phyloP scores from a whole-genome alignment of 2,888 invertebrate species.

The Eumacrocentrus americanus region DNA sequence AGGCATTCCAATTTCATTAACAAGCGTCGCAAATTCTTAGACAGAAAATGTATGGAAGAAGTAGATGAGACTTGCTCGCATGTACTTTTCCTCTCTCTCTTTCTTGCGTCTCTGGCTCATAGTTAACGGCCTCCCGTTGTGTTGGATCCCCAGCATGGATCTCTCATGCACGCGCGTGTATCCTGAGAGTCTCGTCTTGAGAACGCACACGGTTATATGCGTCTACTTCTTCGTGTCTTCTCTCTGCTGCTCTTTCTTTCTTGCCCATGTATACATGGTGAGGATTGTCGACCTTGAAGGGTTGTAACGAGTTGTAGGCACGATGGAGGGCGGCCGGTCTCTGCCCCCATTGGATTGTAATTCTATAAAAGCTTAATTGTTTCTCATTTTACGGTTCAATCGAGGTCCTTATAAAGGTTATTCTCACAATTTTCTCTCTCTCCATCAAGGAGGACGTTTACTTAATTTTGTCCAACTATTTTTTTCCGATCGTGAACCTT shows the following conservation, averaged over 20 bases:
- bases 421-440: constrained; percentile 22
- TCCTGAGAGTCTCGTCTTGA: not conserved
- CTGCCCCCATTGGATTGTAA: constrained; percentile 44
- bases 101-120: constrained; percentile 2
- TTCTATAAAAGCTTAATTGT: constrained; percentile 58
- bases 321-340: constrained; percentile 30
- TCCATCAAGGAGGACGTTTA: too few species aligned
- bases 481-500: constrained; percentile 1
- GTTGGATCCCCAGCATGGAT: constrained; percentile 14
- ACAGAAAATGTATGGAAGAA: too few species aligned
- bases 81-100: constrained; percentile 6
- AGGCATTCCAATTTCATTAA: constrained; percentile 1
- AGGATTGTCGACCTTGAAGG: constrained; percentile 48
- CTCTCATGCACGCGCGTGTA: constrained; percentile 5
- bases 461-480: not conserved
- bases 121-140: constrained; percentile 21
- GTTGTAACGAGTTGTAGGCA: constrained; percentile 35
- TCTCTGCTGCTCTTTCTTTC: constrained; percentile 4
- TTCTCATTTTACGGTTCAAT: constrained; percentile 58
- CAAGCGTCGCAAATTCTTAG: constrained; percentile 11
- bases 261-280: constrained; percentile 10
- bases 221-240: not conserved
- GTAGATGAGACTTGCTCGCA: constrained; percentile 1
- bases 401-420: constrained; percentile 44
- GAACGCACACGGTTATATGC: constrained; percentile 5